Evolutionary conservation across 1,140 invertebrate genomes (phyloP).

Genomic region (Thereuonema tuberculata): DNA sequence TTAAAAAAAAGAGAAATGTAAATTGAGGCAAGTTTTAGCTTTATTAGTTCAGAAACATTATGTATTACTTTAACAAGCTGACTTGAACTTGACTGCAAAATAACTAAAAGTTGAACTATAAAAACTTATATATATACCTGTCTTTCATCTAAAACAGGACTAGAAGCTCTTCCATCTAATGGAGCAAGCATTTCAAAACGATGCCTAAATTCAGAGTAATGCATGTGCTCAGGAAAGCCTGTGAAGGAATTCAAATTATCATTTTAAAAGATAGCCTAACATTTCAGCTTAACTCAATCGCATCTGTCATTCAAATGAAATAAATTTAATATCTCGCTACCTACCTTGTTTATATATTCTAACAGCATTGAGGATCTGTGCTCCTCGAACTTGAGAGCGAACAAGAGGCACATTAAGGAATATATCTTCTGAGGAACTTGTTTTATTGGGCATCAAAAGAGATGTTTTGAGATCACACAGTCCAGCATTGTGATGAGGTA

Average conservation of each 20-base stretch:
- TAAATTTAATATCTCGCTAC: no score
- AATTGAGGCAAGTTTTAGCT: no score
- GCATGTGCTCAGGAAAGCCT: conserved; percentile 78
- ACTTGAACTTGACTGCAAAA: no score
- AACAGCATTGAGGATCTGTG: conserved; percentile 75
- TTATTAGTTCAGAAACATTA: no score
- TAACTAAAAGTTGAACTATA: no score
- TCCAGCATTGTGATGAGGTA: conserved; percentile 63
- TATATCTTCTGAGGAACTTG: conserved; percentile 37
- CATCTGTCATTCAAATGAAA: no score
- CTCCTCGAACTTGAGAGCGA: conserved; percentile 72
- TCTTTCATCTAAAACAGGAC: conserved; percentile 30
- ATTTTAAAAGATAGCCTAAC: no score
- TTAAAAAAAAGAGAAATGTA: no score
- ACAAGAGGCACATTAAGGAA: conserved; percentile 76
- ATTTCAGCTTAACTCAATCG: no score
- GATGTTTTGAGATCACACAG: conserved; percentile 32
- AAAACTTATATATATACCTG: no score
- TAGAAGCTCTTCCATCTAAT: conserved; percentile 30
- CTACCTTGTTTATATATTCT: conserved; percentile 71
- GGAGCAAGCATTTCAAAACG: conserved; percentile 59
- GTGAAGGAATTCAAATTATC: conserved; percentile 8
- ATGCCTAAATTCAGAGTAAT: conserved; percentile 70
- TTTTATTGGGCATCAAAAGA: conserved; percentile 15
- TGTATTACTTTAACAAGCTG: no score